A percentile compares a stretch with the other conserved stretches of the same genome.
Evolutionary conservation across 2,888 invertebrate genomes (phyloP).

Genomic region (Drosophila dives): DNA sequence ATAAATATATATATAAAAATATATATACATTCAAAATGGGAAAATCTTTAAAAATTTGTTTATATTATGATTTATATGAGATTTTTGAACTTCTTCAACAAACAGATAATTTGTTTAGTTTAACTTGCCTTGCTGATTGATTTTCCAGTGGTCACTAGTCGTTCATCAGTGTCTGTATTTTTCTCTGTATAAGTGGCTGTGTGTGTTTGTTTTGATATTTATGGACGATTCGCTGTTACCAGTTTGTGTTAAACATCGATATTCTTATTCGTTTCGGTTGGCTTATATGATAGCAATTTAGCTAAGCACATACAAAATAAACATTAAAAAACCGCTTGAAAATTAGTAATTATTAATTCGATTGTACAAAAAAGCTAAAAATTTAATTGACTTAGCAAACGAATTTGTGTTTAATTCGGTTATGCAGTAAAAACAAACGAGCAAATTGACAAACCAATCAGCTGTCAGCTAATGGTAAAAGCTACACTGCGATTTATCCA

Average conservation of each 20-base stretch:
- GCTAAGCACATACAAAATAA: constrained; percentile 40
- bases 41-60: not conserved
- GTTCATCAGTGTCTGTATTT: constrained; percentile 4
- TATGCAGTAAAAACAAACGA: constrained; percentile 55
- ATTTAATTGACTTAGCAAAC: constrained; percentile 24
- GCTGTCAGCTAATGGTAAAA: constrained; percentile 47
- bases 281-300: constrained; percentile 36
- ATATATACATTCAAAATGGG: constrained; percentile 18
- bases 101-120: constrained; percentile 39
- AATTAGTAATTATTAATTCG: constrained; percentile 16
- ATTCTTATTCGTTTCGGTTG: constrained; percentile 18
- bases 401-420: constrained; percentile 17
- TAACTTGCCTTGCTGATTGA: constrained; percentile 43
- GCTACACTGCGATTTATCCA: constrained; percentile 7
- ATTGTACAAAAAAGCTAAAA: constrained; percentile 12
- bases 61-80: no score
- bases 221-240: constrained; percentile 15
- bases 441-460: constrained; percentile 35
- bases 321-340: not conserved
- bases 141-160: constrained; percentile 37
- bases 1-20: constrained; percentile 18
- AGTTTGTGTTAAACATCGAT: constrained; percentile 48
- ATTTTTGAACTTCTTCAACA: constrained; percentile 28
- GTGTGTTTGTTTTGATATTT: constrained; percentile 17
- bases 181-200: not conserved